A percentile compares a stretch with the other conserved stretches of the same genome.
Conservation (phyloP, 2,888 invertebrate genomes). For the Catocala fraxini region DNA sequence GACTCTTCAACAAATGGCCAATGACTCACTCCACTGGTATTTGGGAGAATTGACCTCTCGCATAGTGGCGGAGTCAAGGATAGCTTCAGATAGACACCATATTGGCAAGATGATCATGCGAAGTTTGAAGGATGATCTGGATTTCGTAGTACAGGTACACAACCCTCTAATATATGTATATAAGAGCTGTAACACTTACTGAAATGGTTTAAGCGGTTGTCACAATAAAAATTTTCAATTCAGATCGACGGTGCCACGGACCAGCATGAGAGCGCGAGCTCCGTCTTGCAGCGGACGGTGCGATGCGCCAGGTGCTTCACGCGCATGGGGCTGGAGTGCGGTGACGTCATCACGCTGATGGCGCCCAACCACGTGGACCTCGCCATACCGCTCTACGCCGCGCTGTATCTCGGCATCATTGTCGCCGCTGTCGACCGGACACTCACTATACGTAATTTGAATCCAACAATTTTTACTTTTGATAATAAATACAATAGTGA, state of each 20-base stretch:
- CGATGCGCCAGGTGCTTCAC: slow-evolving; percentile 75
- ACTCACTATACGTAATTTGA: slow-evolving; percentile 58
- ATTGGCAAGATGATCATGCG: slow-evolving; percentile 70
- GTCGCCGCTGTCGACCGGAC: slow-evolving; percentile 69
- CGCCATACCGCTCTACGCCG: slow-evolving; percentile 79
- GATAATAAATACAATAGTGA: no score
- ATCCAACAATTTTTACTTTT: no score
- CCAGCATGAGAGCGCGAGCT: slow-evolving; percentile 73
- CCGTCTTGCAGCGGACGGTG: slow-evolving; percentile 70
- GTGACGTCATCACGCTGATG: slow-evolving; percentile 81
- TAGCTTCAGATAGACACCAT: slow-evolving; percentile 62
- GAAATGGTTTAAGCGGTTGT: no score
- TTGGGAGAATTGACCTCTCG: slow-evolving; percentile 62
- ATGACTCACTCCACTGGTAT: slow-evolving; percentile 67
- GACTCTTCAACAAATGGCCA: slow-evolving; percentile 41
- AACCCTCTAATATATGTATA: neutral
- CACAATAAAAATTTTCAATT: neutral
- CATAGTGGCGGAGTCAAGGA: slow-evolving; percentile 63
- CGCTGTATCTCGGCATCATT: slow-evolving; percentile 75
- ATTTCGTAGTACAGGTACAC: slow-evolving; percentile 63
- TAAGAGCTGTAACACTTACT: no score
- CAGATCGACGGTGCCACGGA: slow-evolving; percentile 57
- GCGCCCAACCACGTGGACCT: slow-evolving; percentile 80
- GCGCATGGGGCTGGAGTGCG: slow-evolving; percentile 67
- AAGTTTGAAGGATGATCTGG: slow-evolving; percentile 65